Evolutionary conservation across 2,888 invertebrate genomes (phyloP), one percentile per base, ranked within the genome.

Genomic region (Nysson spinosus): DNA sequence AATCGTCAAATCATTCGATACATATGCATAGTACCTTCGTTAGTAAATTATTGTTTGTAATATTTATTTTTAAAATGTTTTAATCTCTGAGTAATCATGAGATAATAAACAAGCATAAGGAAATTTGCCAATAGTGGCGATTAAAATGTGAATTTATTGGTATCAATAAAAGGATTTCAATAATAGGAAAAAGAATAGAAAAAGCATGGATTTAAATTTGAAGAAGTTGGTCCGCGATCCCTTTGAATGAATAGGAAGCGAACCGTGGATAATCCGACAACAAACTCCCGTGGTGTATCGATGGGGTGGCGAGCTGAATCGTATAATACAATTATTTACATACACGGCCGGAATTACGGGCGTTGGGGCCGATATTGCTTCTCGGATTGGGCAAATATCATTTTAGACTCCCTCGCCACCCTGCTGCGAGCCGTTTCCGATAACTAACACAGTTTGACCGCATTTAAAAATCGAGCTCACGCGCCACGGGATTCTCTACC

Each of bases 241-340:
- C 78, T 74, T 76, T 72, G 58, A 64, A 70, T 60, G 72, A 70
- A 58, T 55, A 75, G 62, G 67, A 74, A 74, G 65, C 72, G 77
- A 77, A 60, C 66, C 69, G 75, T 61, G 61, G 60, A 70, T 80
- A 79, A 82, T 81, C 71, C 71, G 72, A 72, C 78, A 72, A 78
- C 77, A 69, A 77, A 71, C 77, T 77, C 77, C 73, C 69, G 72
- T 42, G 49, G 77, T 49, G 66, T 58, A 67, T 52, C 62, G 39
- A 12, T 43, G 51, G 70, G 58, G 67, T 28, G 44, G 60, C 26
- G 58, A 58, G 11, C 58, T 44, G 67, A 75, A 66, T 63, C 61
- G 64, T 76, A 68, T 84, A 85, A 85, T 80, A 78, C 83, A 82
- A 84, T 85, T 85, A 85, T 84, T 84, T 83, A 80, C 83, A 83